Base-by-base conservation (phyloP, 2,797 vertebrate genomes). In the Pogonophryne albipinna region DNA sequence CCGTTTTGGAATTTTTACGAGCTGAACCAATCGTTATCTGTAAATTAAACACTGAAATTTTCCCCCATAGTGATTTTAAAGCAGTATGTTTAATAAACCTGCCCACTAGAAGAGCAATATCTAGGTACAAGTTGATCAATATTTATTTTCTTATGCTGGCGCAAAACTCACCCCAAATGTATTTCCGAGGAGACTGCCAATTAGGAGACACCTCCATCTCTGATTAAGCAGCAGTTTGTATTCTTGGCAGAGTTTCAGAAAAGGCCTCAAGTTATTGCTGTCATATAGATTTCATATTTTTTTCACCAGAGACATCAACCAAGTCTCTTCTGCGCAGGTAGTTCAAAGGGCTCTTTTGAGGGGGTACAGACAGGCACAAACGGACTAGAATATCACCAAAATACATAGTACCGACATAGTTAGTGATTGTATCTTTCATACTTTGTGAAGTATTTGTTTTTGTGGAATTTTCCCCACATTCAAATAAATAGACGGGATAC, bases 261-360 rank as follows among this genome's bases (percentile, higher is more conserved):
- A 84, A 42, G 51, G 75, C 81, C 69, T 80, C 14, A 20, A 83
- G 76, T 76, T 85, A 79, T 56, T 59, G 67, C 78, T 70, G 79
- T 64, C 64, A 71, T 76, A 84, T 76, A 68, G 46, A 89, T 80
- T 70, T 80, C 66, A 74, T 73, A 80, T 76, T 47, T 74, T 72
- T 56, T 66, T 60, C 66, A 60, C 65, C 42, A 70, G 72, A 77
- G 75, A 85, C 56, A 76, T 80, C 79, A 81, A 67, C 55, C 51
- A 66, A 64, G 46, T 71, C 63, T 53, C 20, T 27, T 34, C 59
- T 51, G 65, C 17, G 61, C n/a, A 42, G 42, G 31, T 65, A 73
- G 47, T 76, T 60, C 17, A 78, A 66, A 51, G 60, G 23, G 42
- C 69, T 75, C 31, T 66, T 44, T 68, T 50, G 41, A 69, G 23